These are phyloP conservation scores for Ascaphus truei DNA, from an alignment of 2,113 vertebrate species.

Conservation along the genomic window DNA sequence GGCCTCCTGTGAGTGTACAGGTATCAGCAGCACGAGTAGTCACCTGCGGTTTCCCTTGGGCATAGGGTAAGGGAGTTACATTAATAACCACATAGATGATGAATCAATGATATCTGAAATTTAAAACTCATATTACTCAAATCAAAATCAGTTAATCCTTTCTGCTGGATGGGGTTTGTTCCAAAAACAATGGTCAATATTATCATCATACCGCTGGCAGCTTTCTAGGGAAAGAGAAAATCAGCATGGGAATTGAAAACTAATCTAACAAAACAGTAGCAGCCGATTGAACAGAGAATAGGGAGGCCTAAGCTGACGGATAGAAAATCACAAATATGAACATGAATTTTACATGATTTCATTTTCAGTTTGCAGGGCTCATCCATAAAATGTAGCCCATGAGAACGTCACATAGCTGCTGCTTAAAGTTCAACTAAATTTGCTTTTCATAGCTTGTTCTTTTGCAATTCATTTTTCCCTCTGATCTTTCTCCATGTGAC, in stretches of 20 bases:
- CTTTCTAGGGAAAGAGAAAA: background rate
- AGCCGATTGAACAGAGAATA: background rate
- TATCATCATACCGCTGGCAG: background rate
- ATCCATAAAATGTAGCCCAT: background rate
- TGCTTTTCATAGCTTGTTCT: background rate
- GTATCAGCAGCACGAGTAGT: too few species aligned
- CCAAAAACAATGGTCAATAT: background rate
- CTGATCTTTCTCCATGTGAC: background rate
- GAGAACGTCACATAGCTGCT: background rate
- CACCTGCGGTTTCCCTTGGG: too few species aligned
- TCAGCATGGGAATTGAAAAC: background rate
- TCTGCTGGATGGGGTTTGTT: background rate
- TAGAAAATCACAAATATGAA: background rate
- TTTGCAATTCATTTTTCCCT: background rate
- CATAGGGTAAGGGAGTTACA: too few species aligned
- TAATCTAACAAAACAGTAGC: conserved; percentile 7
- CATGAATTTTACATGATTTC: conserved; percentile 8
- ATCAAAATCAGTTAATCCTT: background rate
- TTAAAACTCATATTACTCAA: background rate
- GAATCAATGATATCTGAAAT: too few species aligned
- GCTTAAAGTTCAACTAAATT: background rate
- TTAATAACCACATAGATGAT: too few species aligned
- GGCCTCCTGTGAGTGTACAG: too few species aligned
- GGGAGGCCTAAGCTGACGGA: background rate
- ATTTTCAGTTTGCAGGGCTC: background rate